These are phyloP conservation scores for Pogona vitticeps DNA, from an alignment of 2,113 vertebrate species.

Conservation along the genomic window DNA sequence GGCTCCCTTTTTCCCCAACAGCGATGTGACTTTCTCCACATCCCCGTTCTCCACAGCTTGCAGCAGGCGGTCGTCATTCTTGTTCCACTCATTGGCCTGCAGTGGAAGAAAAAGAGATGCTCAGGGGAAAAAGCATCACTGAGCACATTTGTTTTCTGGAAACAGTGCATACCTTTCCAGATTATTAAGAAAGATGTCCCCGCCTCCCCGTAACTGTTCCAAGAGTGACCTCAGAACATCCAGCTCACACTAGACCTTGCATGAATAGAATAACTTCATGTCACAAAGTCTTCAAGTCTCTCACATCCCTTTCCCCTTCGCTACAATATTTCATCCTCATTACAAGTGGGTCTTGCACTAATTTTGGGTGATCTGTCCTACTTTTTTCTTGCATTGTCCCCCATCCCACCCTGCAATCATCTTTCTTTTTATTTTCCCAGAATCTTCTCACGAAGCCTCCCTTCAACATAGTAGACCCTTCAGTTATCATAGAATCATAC, in stretches of 20 bases:
- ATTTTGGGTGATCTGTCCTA: background rate
- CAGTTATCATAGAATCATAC: no score
- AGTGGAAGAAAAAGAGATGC: slow-evolving; percentile 35
- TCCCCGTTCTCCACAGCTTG: slow-evolving; percentile 96
- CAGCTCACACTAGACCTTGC: background rate
- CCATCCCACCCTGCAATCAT: background rate
- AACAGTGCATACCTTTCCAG: background rate
- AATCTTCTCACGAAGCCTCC: background rate
- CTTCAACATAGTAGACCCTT: background rate
- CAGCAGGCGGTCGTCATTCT: slow-evolving; percentile 94
- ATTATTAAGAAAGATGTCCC: background rate
- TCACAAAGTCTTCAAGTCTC: background rate
- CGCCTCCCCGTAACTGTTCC: background rate
- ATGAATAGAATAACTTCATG: background rate
- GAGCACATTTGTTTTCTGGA: background rate
- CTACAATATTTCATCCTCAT: background rate
- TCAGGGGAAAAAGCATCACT: background rate
- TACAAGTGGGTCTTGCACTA: background rate
- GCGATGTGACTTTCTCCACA: slow-evolving; percentile 88
- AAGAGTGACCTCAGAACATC: background rate
- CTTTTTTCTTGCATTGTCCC: background rate
- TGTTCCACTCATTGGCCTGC: slow-evolving; percentile 95
- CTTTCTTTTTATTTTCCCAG: background rate
- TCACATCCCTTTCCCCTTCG: background rate
- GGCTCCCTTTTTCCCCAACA: slow-evolving; percentile 94